Evolutionary conservation across 2,113 vertebrate genomes (phyloP), one percentile per base, ranked within the genome.

Genomic region (Carlito syrichta): DNA sequence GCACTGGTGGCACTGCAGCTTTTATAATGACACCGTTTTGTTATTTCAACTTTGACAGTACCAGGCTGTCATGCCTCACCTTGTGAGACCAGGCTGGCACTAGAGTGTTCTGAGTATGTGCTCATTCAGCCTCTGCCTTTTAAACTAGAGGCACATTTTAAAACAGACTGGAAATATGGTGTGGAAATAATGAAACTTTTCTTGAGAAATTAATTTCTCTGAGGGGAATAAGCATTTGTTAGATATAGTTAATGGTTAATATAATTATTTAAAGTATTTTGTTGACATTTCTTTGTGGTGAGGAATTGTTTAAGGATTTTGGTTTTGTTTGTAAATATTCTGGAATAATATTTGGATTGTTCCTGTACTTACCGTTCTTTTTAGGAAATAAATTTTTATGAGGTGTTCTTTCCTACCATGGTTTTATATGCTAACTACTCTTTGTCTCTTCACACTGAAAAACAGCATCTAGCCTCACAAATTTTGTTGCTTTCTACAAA

Each of bases 401-500:
- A 69, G 87, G 95, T 96, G 30, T 82, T 86, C 8, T 96, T 97
- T 94, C 63, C 40, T 87, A 90, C 77, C 45, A 56, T 95, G 35
- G 63, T 86, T 96, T 89, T 86, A 77, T 54, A 52, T 89, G 76
- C 62, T 89, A 84, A 73, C 32, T 60, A 66, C 40, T 71, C 2
- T 94, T 93, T 96, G 20, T 95, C 32, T 97, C 40, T 79, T 95
- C 23, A 89, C 30, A 43, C 69, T 91, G 58, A 95, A 83, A 95
- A 95, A 54, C 43, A 93, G 60, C 87, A 76, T 97, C 78, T 92
- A 93, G 20, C 79, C 13, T 87, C 32, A 92, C 16, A 91, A 22
- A 77, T 95, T 92, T 78, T 77, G 48, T 62, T 77, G 13, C 74
- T 48, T 81, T 79, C 38, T 50, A 43, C 86, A 87, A 92, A 66